A percentile compares a stretch with the other conserved stretches of the same genome.
Conservation (phyloP, 2,888 invertebrate genomes). For the Aleiodes testaceus region DNA sequence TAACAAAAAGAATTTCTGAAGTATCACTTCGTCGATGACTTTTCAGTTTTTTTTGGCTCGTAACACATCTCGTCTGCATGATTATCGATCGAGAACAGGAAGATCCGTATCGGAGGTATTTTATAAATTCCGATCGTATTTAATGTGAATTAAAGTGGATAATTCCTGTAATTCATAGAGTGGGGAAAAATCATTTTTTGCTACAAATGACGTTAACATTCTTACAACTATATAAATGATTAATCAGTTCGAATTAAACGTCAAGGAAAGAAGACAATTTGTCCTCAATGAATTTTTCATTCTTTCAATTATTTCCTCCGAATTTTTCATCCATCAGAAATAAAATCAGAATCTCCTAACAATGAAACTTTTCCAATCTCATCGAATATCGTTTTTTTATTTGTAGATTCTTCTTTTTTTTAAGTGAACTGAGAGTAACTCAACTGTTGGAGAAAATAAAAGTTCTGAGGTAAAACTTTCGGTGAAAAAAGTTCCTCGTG, state of each 20-base stretch:
- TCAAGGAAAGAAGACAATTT: too few relatives aligned
- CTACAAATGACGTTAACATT: conserved; percentile 11
- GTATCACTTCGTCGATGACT: not conserved
- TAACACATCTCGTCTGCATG: not conserved
- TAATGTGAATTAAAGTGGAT: conserved; percentile 9
- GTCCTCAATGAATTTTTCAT: not conserved
- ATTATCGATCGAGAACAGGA: conserved; percentile 16
- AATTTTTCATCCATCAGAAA: not conserved
- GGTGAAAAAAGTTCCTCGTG: conserved; percentile 1
- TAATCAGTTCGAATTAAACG: not conserved
- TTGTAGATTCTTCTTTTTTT: not conserved
- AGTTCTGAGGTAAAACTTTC: not conserved
- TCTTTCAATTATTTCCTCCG: not conserved
- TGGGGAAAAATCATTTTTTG: conserved; percentile 1
- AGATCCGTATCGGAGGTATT: conserved; percentile 23
- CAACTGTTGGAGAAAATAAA: not conserved
- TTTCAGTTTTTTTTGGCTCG: not conserved
- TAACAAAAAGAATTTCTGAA: conserved; percentile 10
- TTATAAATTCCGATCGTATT: conserved; percentile 16
- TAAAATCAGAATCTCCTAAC: not conserved
- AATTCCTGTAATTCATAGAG: conserved; percentile 9
- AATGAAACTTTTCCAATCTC: conserved; percentile 18
- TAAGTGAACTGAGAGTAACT: not conserved
- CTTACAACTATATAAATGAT: not conserved
- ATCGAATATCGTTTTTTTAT: not conserved